phyloP scores from a whole-genome alignment of 1,140 invertebrate genomes.

The Nomia melanderi region DNA sequence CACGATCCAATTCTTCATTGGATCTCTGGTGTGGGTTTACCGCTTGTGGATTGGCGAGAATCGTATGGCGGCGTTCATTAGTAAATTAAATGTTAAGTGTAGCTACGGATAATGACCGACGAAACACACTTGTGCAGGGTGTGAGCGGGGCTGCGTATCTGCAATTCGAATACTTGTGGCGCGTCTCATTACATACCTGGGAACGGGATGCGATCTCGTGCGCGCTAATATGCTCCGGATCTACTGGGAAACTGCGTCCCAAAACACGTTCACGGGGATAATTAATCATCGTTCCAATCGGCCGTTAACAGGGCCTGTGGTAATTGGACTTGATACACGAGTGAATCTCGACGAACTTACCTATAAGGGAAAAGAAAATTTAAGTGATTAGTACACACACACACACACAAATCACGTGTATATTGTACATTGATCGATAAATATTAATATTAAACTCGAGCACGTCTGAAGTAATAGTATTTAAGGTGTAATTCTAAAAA shows the following conservation, averaged over 20 bases:
- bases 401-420: no score
- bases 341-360: conserved; percentile 45
- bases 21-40: conserved; percentile 12
- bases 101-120: conserved; percentile 43
- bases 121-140: conserved; percentile 5
- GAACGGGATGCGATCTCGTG: conserved; percentile 17
- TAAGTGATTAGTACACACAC: conserved; percentile 2
- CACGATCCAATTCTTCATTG: conserved; percentile 8
- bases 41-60: not conserved
- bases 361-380: conserved; percentile 43
- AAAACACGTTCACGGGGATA: conserved; percentile 54
- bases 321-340: conserved; percentile 48
- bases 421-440: not conserved
- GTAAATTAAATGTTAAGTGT: conserved; percentile 61
- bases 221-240: conserved; percentile 48
- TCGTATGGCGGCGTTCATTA: conserved; percentile 54
- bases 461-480: no score
- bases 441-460: no score
- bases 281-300: conserved; percentile 61
- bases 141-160: not conserved
- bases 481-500: no score
- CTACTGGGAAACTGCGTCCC: conserved; percentile 59
- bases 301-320: conserved; percentile 40
- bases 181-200: conserved; percentile 36
- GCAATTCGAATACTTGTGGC: conserved; percentile 57